phyloP scores from a whole-genome alignment of 2,113 vertebrate genomes.

The Barbus barbus region DNA sequence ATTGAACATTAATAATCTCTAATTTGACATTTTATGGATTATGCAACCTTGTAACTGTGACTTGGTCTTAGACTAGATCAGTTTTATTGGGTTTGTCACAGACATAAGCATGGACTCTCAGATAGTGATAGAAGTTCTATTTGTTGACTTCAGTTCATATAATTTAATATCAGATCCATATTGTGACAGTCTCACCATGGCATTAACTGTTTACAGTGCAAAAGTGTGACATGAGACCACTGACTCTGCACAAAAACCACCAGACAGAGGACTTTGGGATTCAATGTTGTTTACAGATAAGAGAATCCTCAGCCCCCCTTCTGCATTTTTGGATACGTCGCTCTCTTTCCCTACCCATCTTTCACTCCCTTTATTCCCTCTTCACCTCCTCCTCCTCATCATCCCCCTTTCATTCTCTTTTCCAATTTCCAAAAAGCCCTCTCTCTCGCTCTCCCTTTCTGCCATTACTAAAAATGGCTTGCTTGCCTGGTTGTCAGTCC shows the following conservation, averaged over 20 bases:
- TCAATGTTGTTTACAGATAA: slow-evolving; percentile 77
- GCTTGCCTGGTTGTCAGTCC: slow-evolving; percentile 79
- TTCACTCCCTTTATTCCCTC: slow-evolving; percentile 64
- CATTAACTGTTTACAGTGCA: slow-evolving; percentile 42
- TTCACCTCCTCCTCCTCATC: slow-evolving; percentile 68
- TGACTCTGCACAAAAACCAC: slow-evolving; percentile 61
- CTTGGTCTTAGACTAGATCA: neutral
- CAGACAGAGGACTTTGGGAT: slow-evolving; percentile 67
- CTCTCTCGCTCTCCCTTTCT: slow-evolving; percentile 59
- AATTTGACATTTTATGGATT: neutral
- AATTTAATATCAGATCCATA: neutral
- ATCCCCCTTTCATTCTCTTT: slow-evolving; percentile 68
- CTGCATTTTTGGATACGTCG: neutral
- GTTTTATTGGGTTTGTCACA: neutral
- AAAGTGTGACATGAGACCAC: slow-evolving; percentile 57
- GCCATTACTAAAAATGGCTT: slow-evolving; percentile 81
- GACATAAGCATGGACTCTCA: neutral
- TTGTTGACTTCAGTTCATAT: neutral
- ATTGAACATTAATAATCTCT: neutral
- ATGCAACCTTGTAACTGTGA: neutral
- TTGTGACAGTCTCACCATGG: neutral
- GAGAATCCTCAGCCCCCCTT: slow-evolving; percentile 62
- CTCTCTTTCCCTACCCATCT: slow-evolving; percentile 10
- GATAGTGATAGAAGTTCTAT: neutral
- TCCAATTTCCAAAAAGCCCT: slow-evolving; percentile 64